These are phyloP conservation scores for Dromas ardeola DNA, from an alignment of 2,113 vertebrate species.

Conservation along the genomic window DNA sequence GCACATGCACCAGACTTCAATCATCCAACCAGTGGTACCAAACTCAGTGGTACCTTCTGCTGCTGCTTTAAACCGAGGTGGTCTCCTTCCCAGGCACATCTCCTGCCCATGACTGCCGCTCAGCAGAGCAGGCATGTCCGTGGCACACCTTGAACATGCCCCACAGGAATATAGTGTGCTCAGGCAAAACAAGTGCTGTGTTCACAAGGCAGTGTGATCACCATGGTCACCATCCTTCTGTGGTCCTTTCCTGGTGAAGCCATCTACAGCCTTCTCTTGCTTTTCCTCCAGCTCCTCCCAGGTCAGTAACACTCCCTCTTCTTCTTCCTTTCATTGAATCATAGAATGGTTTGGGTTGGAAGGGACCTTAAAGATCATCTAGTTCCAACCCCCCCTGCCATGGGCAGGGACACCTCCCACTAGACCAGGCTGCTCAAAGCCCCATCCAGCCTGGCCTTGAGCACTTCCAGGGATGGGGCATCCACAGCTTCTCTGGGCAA, in stretches of 20 bases:
- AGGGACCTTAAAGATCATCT: neutral
- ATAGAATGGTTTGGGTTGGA: neutral
- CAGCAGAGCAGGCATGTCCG: neutral
- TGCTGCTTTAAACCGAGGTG: neutral
- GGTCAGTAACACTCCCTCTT: neutral
- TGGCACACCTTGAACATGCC: neutral
- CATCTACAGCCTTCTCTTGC: neutral
- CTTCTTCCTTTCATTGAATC: neutral
- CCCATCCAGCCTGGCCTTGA: neutral
- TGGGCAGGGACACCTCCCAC: neutral
- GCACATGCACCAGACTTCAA: neutral
- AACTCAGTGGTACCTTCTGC: neutral
- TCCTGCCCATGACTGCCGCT: neutral
- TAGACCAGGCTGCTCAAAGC: neutral
- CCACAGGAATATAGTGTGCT: neutral
- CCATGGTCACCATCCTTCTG: fast-evolving
- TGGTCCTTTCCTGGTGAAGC: neutral
- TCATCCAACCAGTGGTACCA: neutral
- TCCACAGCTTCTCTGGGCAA: neutral
- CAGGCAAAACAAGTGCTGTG: neutral
- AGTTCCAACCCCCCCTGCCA: neutral
- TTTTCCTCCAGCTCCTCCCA: neutral
- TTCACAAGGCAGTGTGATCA: neutral
- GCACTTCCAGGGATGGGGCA: neutral
- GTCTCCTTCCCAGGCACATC: neutral